These are phyloP conservation scores for Caenorhabditis parvicauda DNA, from an alignment of 2,888 invertebrate genomes.

Conservation along the genomic window DNA sequence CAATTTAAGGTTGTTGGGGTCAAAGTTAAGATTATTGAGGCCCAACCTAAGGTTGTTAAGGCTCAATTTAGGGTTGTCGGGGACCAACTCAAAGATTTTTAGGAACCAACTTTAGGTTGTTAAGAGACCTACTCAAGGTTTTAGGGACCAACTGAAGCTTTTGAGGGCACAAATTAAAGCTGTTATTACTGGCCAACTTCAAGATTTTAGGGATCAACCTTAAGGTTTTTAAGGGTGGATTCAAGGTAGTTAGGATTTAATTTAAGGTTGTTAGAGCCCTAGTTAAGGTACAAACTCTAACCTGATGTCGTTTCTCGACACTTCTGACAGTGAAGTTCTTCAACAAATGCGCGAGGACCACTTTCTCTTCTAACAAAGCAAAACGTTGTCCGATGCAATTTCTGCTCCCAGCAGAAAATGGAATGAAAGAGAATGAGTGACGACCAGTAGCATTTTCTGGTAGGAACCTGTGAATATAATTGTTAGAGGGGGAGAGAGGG, in stretches of 20 bases:
- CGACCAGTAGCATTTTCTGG: slow-evolving; percentile 62
- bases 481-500: background rate
- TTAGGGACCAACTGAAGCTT: background rate
- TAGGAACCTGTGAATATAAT: slow-evolving; percentile 49
- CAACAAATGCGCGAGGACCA: slow-evolving; percentile 64
- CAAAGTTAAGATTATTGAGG: too few relatives aligned
- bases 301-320: slow-evolving; percentile 32
- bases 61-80: too few relatives aligned
- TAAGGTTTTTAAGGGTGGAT: background rate
- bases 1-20: too few relatives aligned
- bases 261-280: background rate
- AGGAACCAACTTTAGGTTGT: too few relatives aligned
- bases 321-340: slow-evolving; percentile 62
- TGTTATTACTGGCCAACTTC: background rate
- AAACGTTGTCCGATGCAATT: slow-evolving; percentile 66
- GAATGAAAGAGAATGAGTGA: slow-evolving; percentile 65
- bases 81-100: too few relatives aligned
- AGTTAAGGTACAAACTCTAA: slow-evolving; percentile 1
- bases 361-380: slow-evolving; percentile 65
- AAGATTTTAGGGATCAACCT: background rate
- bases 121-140: too few relatives aligned
- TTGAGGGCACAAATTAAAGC: background rate
- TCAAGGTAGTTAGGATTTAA: too few relatives aligned
- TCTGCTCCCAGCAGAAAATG: slow-evolving; percentile 66
- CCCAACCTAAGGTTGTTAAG: too few relatives aligned